Base-by-base conservation (phyloP, 2,888 invertebrate species). In the Dolichomitus sp. region DNA sequence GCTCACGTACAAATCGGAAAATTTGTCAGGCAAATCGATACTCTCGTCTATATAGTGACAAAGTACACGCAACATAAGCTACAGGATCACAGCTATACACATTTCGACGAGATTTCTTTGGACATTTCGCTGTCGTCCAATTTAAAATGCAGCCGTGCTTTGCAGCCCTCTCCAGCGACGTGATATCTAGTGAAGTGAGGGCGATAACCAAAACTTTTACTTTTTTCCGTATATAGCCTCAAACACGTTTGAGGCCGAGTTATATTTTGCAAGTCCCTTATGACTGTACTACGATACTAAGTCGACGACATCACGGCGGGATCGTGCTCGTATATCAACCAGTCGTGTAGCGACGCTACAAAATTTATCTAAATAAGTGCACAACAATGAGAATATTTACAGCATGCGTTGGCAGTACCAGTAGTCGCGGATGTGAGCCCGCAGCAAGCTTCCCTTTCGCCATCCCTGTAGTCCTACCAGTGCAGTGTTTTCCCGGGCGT, bases 1-100 rank as follows among this genome's bases (percentile, higher is more conserved):
- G 37, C 54, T 69, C 84, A 83, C 83, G 80, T 81, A 80, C 77
- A 65, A 65, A 63, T 68, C 63, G 70, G 54, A 77, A 85, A 84
- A 84, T 84, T 84, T 81, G 81, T 82, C 82, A 74, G 54, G 72
- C 80, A 83, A 85, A 84, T 84, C 85, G 81, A 85, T 84, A 85
- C 57, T 69, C 52, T 45, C 1, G 52, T 73, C 3, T 57, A 70
- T 45, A 23, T n/a, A 57, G 27, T 27, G 66, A 45, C 30, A 27
- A 45, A 65, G 27, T 42, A 65, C 23, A 27, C 14, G n/a, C 61
- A 50, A 59, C 37, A 61, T 30, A 61, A 42, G 45, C 50, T 42
- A 33, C 42, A 14, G 40, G 40, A 73, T 12, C 48, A 45, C 12
- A 42, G 66, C n/a, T 12, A 27, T 4, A 45, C 50, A n/a, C 50